A percentile compares a stretch with the other conserved stretches of the same genome.
Evolutionary conservation across 1,140 invertebrate species (phyloP).

Genomic region (Meloidogyne floridensis): DNA sequence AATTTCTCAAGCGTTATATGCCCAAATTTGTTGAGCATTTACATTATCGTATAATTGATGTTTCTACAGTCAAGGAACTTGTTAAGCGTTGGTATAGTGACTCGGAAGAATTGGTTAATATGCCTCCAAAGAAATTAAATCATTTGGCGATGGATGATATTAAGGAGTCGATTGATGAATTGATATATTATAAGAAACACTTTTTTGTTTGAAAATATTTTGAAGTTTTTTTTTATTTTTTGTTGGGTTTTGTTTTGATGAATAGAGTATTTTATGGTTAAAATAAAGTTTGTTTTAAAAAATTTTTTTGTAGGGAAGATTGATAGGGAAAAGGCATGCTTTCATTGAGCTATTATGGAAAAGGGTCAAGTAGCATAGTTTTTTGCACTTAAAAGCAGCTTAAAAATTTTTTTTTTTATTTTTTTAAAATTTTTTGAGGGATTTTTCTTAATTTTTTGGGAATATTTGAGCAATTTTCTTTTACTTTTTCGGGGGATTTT

Average conservation of each 20-base stretch:
- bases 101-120: constrained; percentile 32
- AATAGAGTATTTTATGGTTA: too few relatives aligned
- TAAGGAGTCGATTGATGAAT: constrained; percentile 27
- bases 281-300: neutral
- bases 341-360: too few relatives aligned
- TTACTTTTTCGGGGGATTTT: too few relatives aligned
- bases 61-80: constrained; percentile 82
- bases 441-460: too few relatives aligned
- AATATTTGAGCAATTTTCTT: too few relatives aligned
- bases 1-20: constrained; percentile 79
- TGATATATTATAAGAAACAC: constrained; percentile 28
- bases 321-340: too few relatives aligned
- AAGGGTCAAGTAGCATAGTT: too few relatives aligned
- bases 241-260: neutral
- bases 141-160: constrained; percentile 49
- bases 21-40: constrained; percentile 76
- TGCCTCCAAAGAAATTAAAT: constrained; percentile 36
- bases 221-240: neutral
- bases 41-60: constrained; percentile 90
- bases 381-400: too few relatives aligned
- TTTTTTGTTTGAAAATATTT: neutral
- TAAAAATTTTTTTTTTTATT: too few relatives aligned
- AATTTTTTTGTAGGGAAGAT: too few relatives aligned
- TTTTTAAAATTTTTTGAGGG: too few relatives aligned
- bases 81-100: constrained; percentile 40